phyloP scores from a whole-genome alignment of 2,113 vertebrate genomes.

The Zosterops japonicus region DNA sequence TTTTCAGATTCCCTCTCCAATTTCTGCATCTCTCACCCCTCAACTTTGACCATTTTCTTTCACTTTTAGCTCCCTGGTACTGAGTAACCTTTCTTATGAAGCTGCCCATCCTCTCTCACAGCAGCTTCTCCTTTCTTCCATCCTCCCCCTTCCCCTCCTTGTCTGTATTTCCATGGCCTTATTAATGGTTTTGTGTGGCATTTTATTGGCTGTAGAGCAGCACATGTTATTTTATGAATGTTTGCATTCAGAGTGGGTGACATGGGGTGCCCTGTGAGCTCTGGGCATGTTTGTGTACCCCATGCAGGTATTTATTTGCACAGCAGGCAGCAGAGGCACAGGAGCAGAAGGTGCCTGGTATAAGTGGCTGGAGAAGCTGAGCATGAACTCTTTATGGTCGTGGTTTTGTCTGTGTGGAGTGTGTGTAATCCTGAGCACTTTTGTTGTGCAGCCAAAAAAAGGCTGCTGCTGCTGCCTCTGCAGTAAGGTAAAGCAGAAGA shows the following conservation, averaged over 20 bases:
- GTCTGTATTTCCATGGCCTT: background rate
- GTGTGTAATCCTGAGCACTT: conserved; percentile 18
- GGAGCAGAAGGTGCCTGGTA: background rate
- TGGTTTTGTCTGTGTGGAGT: conserved; percentile 22
- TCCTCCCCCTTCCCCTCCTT: background rate
- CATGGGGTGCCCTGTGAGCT: background rate
- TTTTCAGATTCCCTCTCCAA: background rate
- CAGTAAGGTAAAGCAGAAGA: conserved; percentile 67
- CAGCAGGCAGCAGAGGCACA: background rate
- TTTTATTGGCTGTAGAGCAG: background rate
- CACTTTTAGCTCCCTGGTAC: background rate
- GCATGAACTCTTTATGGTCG: background rate
- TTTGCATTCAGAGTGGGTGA: background rate
- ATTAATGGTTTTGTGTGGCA: background rate
- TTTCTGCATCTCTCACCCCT: background rate
- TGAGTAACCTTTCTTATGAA: background rate
- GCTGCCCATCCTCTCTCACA: background rate
- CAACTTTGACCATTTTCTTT: background rate
- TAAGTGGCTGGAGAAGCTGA: conserved; percentile 9
- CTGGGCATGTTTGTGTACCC: background rate
- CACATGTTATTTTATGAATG: background rate
- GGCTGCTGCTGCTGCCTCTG: conserved; percentile 31
- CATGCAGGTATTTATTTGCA: background rate
- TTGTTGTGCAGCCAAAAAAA: conserved; percentile 50
- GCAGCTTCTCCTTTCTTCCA: background rate